Evolutionary conservation across 2,888 invertebrate species (phyloP).

Genomic region (Odontothrips loti): DNA sequence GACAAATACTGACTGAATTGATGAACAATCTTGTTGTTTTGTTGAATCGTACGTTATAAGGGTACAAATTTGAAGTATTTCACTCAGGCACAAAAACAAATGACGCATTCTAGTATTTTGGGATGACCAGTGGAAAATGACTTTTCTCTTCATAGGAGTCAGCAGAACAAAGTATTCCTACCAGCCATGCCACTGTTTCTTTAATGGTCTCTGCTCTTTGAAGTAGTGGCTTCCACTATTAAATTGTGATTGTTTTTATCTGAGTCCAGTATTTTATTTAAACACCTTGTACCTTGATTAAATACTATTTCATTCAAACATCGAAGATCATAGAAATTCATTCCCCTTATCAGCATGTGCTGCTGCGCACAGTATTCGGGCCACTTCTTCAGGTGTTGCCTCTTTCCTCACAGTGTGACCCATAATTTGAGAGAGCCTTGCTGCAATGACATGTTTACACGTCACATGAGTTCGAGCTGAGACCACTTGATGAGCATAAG

Average conservation of each 20-base stretch:
- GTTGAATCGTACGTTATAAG: too few species aligned
- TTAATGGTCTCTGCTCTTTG: not conserved
- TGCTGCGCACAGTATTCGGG: not conserved
- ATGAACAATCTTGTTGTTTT: too few species aligned
- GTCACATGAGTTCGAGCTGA: slow-evolving; percentile 33
- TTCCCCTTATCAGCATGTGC: slow-evolving; percentile 1
- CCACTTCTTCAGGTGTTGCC: not conserved
- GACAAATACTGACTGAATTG: not conserved
- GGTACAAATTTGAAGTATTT: too few species aligned
- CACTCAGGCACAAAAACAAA: too few species aligned
- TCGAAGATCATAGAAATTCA: not conserved
- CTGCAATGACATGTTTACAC: slow-evolving; percentile 37
- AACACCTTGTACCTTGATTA: not conserved
- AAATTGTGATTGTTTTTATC: not conserved
- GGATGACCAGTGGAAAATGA: too few species aligned
- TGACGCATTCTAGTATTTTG: too few species aligned
- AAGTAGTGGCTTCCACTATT: not conserved
- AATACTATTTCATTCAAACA: not conserved
- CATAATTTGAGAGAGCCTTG: slow-evolving; percentile 33
- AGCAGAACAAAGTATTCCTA: too few species aligned
- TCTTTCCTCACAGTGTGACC: slow-evolving; percentile 7
- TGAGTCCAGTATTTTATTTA: not conserved
- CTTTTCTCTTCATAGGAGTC: too few species aligned
- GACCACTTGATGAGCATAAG: slow-evolving; percentile 35
- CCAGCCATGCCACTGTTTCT: too few species aligned